Percentiles rank a stretch among this genome's conserved stretches.
These are phyloP conservation scores for Tachysurus fulvidraco DNA, from an alignment of 2,113 vertebrate genomes.

Conservation along the genomic window DNA sequence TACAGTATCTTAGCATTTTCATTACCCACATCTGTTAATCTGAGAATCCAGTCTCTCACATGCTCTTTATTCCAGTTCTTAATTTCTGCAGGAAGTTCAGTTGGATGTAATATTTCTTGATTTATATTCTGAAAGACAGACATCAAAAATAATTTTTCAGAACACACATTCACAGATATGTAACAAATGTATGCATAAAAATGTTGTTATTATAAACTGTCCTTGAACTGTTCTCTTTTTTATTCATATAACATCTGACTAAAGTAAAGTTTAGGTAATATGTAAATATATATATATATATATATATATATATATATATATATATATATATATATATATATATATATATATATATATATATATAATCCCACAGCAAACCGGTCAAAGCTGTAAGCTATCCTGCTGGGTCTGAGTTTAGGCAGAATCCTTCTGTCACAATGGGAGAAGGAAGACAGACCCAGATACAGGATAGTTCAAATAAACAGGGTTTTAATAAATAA, in stretches of 20 bases:
- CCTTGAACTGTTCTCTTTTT: neutral
- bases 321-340: too few relatives aligned
- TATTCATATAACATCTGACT: neutral
- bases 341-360: too few relatives aligned
- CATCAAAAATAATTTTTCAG: slow-evolving; percentile 6
- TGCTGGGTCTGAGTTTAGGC: too few relatives aligned
- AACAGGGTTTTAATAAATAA: too few relatives aligned
- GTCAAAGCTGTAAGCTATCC: too few relatives aligned
- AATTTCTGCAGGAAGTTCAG: slow-evolving; percentile 53
- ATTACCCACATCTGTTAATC: slow-evolving; percentile 48
- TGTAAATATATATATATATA: too few relatives aligned
- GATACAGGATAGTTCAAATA: too few relatives aligned
- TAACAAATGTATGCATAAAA: neutral
- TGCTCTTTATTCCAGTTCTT: slow-evolving; percentile 64
- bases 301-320: too few relatives aligned
- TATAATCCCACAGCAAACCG: too few relatives aligned
- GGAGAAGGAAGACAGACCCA: too few relatives aligned
- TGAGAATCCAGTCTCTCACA: slow-evolving; percentile 61
- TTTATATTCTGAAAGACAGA: slow-evolving; percentile 48
- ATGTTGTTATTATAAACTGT: neutral
- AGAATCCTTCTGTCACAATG: too few relatives aligned
- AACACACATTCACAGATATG: neutral
- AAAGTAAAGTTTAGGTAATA: neutral
- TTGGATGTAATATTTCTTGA: neutral
- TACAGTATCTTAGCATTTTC: slow-evolving; percentile 56